Evolutionary conservation across 1,140 invertebrate genomes (phyloP).

Genomic region (Drosophila simulans): DNA sequence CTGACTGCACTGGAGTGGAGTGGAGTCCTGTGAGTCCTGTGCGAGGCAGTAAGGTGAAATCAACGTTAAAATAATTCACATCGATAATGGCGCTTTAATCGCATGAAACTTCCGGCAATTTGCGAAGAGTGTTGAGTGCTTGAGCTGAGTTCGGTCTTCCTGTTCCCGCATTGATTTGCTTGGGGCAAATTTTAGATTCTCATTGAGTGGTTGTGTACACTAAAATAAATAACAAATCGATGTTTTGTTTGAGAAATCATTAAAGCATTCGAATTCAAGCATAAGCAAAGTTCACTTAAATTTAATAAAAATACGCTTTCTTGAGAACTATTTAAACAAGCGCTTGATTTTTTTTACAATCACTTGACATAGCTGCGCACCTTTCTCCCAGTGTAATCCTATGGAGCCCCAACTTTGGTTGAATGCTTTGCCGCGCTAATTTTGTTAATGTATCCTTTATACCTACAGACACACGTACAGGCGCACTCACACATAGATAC

Average conservation of each 20-base stretch:
- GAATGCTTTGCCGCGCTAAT: conserved; percentile 76
- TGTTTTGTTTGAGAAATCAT: background rate
- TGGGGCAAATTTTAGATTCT: conserved; percentile 35
- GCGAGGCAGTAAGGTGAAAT: conserved; percentile 32
- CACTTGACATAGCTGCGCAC: background rate
- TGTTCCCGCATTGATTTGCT: conserved; percentile 60
- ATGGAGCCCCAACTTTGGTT: conserved; percentile 33
- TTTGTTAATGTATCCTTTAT: conserved; percentile 80
- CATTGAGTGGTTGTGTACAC: conserved; percentile 3
- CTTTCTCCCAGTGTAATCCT: background rate
- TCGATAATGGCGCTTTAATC: conserved; percentile 81
- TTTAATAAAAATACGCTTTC: too few relatives aligned
- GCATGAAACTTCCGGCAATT: conserved; percentile 80
- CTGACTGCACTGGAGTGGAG: background rate
- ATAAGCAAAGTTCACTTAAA: too few relatives aligned
- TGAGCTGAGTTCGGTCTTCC: conserved; percentile 31
- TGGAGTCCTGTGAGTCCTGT: conserved; percentile 6
- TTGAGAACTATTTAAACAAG: too few relatives aligned
- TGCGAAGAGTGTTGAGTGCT: conserved; percentile 72
- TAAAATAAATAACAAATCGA: background rate
- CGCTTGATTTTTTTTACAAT: too few relatives aligned
- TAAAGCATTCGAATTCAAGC: too few relatives aligned
- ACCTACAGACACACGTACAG: conserved; percentile 36
- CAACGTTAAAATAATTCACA: conserved; percentile 78
- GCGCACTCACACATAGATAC: conserved; percentile 12